phyloP scores from a whole-genome alignment of 1,140 invertebrate genomes.

The Caenorhabditis brenneri region DNA sequence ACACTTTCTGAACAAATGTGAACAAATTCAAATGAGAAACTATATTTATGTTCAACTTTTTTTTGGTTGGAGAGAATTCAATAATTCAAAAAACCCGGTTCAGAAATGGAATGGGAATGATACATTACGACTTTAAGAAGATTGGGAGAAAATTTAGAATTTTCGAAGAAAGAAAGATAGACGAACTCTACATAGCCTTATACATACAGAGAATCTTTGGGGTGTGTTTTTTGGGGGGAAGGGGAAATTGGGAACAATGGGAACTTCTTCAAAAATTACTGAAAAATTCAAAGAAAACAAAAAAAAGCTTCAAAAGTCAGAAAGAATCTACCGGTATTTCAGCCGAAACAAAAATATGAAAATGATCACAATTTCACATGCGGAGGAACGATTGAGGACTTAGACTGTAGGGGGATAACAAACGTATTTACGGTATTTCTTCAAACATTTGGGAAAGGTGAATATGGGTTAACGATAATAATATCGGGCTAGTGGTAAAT shows the following conservation, averaged over 20 bases:
- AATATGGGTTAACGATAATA: constrained; percentile 1
- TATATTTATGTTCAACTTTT: background rate
- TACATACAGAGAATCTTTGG: constrained; percentile 35
- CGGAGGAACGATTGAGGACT: constrained; percentile 28
- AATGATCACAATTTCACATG: constrained; percentile 34
- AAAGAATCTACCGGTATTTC: constrained; percentile 10
- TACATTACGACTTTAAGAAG: background rate
- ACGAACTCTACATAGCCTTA: background rate
- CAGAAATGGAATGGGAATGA: constrained; percentile 24
- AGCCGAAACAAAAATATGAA: constrained; percentile 29
- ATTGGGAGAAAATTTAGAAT: background rate
- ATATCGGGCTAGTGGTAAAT: background rate
- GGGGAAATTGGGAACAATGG: background rate
- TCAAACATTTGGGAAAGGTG: constrained; percentile 4
- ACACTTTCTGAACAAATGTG: background rate
- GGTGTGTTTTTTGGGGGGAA: background rate
- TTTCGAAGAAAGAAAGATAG: background rate
- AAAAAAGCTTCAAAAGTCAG: background rate
- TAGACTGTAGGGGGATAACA: background rate
- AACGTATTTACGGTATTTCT: background rate
- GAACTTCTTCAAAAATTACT: background rate
- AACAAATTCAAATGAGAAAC: background rate
- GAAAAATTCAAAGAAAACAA: background rate
- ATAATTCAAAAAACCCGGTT: constrained; percentile 23
- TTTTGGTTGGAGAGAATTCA: background rate